These are phyloP conservation scores for Drosophila varians DNA, from an alignment of 1,140 invertebrate genomes.

Conservation along the genomic window DNA sequence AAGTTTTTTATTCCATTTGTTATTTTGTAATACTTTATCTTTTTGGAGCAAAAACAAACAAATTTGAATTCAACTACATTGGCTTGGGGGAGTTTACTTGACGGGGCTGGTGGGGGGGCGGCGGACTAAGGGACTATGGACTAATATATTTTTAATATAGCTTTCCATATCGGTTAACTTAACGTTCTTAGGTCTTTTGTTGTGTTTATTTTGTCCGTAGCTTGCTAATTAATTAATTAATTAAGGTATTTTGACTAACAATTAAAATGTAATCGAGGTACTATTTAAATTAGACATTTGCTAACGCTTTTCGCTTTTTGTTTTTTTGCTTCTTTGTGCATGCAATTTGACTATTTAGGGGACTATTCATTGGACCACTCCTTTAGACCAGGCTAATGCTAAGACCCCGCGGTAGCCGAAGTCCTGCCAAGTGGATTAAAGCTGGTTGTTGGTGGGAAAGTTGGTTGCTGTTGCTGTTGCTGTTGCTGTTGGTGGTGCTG, in stretches of 20 bases:
- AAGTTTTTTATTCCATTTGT: slow-evolving; percentile 38
- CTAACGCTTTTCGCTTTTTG: slow-evolving; percentile 49
- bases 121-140: slow-evolving; percentile 15
- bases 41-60: slow-evolving; percentile 52
- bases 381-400: slow-evolving; percentile 65
- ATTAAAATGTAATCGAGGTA: slow-evolving; percentile 71
- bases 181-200: slow-evolving; percentile 67
- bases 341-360: slow-evolving; percentile 69
- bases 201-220: slow-evolving; percentile 32
- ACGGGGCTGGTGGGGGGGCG: neutral
- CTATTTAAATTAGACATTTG: slow-evolving; percentile 65
- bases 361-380: neutral
- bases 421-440: slow-evolving; percentile 45
- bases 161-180: slow-evolving; percentile 59
- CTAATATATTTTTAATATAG: slow-evolving; percentile 63
- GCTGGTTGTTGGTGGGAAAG: slow-evolving; percentile 7
- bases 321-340: slow-evolving; percentile 36
- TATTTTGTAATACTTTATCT: slow-evolving; percentile 47
- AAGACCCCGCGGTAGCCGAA: slow-evolving; percentile 58
- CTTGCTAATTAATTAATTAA: slow-evolving; percentile 45
- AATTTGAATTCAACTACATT: slow-evolving; percentile 57
- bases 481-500: neutral
- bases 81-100: slow-evolving; percentile 23
- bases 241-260: slow-evolving; percentile 69
- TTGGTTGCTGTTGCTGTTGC: neutral